Conservation (phyloP, 2,888 invertebrate genomes). For the Pherbina coryleti region DNA sequence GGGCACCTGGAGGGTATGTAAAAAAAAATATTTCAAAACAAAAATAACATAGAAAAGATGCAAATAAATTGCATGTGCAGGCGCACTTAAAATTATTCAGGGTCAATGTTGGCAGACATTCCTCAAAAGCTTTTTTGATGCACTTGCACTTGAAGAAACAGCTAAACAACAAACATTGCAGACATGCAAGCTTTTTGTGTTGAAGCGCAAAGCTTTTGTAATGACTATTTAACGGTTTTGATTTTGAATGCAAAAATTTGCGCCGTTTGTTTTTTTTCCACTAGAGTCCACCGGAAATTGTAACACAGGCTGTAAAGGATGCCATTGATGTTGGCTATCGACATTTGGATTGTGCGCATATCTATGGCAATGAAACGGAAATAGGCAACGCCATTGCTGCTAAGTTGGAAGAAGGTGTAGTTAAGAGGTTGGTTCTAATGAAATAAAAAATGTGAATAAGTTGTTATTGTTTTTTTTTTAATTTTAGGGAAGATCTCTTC, state of each 20-base stretch:
- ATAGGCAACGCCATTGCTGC: constrained; percentile 78
- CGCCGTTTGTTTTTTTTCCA: constrained; percentile 43
- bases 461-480: background rate
- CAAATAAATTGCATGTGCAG: background rate
- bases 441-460: background rate
- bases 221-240: constrained; percentile 26
- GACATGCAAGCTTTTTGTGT: constrained; percentile 49
- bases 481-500: constrained; percentile 75
- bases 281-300: constrained; percentile 76
- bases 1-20: constrained; percentile 82
- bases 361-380: constrained; percentile 82
- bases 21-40: background rate
- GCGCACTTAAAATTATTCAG: background rate
- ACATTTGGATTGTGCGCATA: constrained; percentile 80
- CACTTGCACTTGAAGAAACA: no score
- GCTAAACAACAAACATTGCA: background rate
- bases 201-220: constrained; percentile 39
- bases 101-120: background rate
- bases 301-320: constrained; percentile 77
- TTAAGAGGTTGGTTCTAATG: constrained; percentile 72
- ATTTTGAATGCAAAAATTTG: constrained; percentile 35
- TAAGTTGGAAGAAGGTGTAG: constrained; percentile 76
- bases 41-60: background rate
- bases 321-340: constrained; percentile 85
- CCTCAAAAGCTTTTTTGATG: background rate